Evolutionary conservation across 2,797 vertebrate species (phyloP).

Genomic region (Antrozous pallidus): DNA sequence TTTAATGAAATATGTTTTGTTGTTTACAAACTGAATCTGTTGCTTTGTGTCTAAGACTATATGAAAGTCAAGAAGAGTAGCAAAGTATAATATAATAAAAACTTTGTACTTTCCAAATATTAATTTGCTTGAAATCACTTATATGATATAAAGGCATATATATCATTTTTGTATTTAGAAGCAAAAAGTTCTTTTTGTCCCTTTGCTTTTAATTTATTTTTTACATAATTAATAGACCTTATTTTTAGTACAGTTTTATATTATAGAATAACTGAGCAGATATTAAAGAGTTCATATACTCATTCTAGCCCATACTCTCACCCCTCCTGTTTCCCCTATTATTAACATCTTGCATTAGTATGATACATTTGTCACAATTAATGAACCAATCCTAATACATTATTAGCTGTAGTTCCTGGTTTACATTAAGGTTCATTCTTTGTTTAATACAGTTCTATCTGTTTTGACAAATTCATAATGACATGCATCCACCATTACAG

Average conservation of each 20-base stretch:
- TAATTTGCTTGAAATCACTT: constrained; percentile 51
- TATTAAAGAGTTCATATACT: neutral
- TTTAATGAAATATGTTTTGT: constrained; percentile 45
- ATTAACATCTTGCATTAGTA: neutral
- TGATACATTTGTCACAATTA: neutral
- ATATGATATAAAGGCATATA: neutral
- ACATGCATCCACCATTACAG: neutral
- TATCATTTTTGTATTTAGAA: constrained; percentile 42
- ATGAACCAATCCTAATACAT: neutral
- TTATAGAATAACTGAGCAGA: neutral
- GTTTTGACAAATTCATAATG: neutral
- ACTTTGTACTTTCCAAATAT: constrained; percentile 49
- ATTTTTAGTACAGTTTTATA: constrained; percentile 7
- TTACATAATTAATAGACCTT: constrained; percentile 22
- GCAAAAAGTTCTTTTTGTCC: neutral
- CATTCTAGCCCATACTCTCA: neutral
- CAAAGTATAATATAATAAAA: constrained; percentile 56
- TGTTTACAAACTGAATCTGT: constrained; percentile 53
- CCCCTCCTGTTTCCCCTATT: neutral
- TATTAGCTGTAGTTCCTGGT: neutral
- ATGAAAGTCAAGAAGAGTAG: constrained; percentile 29
- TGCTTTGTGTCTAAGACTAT: constrained; percentile 46
- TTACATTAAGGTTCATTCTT: constrained; percentile 28
- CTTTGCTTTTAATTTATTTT: neutral
- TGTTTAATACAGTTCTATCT: neutral